phyloP scores from a whole-genome alignment of 2,113 vertebrate genomes.

The Cyprinodon tularosa region DNA sequence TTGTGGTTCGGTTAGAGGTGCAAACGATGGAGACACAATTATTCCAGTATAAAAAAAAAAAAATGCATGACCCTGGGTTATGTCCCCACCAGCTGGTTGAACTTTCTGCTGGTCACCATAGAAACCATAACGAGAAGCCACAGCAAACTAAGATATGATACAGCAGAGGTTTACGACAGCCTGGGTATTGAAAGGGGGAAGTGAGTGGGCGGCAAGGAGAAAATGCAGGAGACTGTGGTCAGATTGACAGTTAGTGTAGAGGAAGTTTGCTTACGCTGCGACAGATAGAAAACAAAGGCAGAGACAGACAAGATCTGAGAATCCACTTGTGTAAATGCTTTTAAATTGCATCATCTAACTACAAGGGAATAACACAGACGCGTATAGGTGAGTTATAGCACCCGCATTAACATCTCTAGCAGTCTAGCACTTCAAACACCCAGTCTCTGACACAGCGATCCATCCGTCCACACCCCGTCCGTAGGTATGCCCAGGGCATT shows the following conservation, averaged over 20 bases:
- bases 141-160: constrained; percentile 38
- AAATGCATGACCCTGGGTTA: constrained; percentile 47
- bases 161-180: constrained; percentile 58
- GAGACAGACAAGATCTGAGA: background rate
- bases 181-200: constrained; percentile 62
- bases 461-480: constrained; percentile 62
- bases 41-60: constrained; percentile 54
- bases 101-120: constrained; percentile 37
- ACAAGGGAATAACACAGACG: constrained; percentile 14
- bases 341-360: background rate
- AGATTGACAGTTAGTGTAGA: constrained; percentile 35
- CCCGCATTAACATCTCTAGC: constrained; percentile 23
- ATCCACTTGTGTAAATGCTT: background rate
- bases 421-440: constrained; percentile 36
- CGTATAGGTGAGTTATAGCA: constrained; percentile 15
- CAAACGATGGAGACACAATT: constrained; percentile 29
- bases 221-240: constrained; percentile 55
- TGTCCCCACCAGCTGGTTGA: constrained; percentile 50
- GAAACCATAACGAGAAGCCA: constrained; percentile 47
- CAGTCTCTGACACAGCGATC: constrained; percentile 14
- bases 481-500: constrained; percentile 38
- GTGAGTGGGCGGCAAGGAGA: constrained; percentile 23
- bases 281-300: constrained; percentile 32
- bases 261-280: constrained; percentile 11
- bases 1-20: constrained; percentile 44